Evolutionary conservation across 2,113 vertebrate genomes (phyloP), one percentile per base, ranked within the genome.

Genomic region (Typhlomys cinereus): DNA sequence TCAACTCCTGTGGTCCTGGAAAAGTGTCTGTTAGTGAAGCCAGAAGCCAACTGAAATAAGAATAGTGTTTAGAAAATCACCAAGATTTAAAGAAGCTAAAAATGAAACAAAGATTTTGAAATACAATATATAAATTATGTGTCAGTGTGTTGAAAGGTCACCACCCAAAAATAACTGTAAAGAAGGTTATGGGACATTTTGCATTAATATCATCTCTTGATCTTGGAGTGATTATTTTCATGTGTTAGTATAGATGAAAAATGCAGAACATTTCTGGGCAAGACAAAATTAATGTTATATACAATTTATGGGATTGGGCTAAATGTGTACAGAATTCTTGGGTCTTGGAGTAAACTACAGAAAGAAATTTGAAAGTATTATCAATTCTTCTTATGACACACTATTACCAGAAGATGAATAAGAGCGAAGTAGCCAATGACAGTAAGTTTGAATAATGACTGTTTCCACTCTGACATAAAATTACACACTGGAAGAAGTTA

Each of bases 21-120:
- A 62, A 13, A 61, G 70, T 88, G 69, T 90, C 67, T 88, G 36
- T 76, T 52, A 94, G 86, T 86, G 94, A 89, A 93, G 90, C 95
- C 78, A 67, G 86, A 80, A 70, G 66, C 78, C 62, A 64, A 82
- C 74, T 57, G 11, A 76, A 92, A 88, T 83, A 96, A 85, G 74
- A 69, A 70, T 46, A 54, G 78, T 92, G 84, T 91, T 87, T 96
- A 81, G 90, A 88, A 93, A 94, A 71, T 82, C 31, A 75, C 41
- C 78, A 61, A 91, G 69, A 36, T 59, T 94, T 66, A 76, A 46
- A 95, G 59, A 34, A 94, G 52, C 85, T 75, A 87, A 92, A n/a
- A 88, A 83, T 79, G 69, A 93, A 89, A 94, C 41, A 94, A 74
- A 14, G 13, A 14, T 69, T n/a, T 88, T 50, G 64, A 90, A 95